Evolutionary conservation across 92 coral and sea anemone species (phyloP), one percentile per base, ranked within the genome.

Genomic region (Hydrozoanthus gracilis): DNA sequence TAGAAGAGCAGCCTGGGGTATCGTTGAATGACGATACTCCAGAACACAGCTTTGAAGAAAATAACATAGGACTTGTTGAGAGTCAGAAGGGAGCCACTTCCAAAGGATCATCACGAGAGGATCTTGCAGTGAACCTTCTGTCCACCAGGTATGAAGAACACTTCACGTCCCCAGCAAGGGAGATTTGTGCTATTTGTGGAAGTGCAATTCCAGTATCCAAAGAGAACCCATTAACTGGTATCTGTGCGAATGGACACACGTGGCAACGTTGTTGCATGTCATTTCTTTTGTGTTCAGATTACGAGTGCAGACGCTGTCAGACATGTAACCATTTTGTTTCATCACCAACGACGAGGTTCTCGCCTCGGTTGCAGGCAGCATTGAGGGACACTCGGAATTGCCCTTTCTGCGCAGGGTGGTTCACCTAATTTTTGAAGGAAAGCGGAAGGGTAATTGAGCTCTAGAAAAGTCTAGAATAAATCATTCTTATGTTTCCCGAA

Each of bases 401-500:
- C 51, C 93, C 93, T 49, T 74, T 87, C 15, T 90, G 93, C 83
- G 66, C 51, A 3, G 93, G 93, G 27, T 90, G 84, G 77, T 90
- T 90, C 49, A 51, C 73, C 18, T 82, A 27, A 82, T 82, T 61
- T 27, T 39, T 51, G 46, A 15, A 79, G 16, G 11, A 18, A 11
- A n/a, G 11, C 45, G 18, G n/a, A 11, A 51, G 7, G 60, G 60
- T 54, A 54, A 54, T 54, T 54, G 60, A 54, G 60, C 2, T 54
- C 60, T 54, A 54, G 60, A 54, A 54, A 54, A 54, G 60, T 54
- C 60, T 54, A 54, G 60, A 54, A 54, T 54, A 54, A 54, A 54
- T 54, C 60, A 54, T 54, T 54, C 60, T 54, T 54, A 54, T 54
- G 60, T 54, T 54, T 54, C 2, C 60, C 60, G 60, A 54, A 54